Base-by-base conservation (phyloP, 1,140 invertebrate genomes). In the Rhyacophila brunnea region DNA sequence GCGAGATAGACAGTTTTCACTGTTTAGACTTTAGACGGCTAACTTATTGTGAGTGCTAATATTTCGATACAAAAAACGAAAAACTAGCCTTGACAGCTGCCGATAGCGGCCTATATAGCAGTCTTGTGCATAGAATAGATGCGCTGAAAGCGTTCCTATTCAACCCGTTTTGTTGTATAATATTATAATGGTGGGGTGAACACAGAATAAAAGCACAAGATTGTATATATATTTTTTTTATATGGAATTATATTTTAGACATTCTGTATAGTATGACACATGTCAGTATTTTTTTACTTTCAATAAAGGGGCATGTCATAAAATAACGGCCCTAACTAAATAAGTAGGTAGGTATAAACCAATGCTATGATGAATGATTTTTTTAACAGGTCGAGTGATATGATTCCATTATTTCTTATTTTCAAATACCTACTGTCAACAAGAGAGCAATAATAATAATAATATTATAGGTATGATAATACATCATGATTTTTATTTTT, bases 321-420 rank as follows among this genome's bases (percentile, higher is more conserved):
- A 59, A 59, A 59, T 46, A 59, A 59, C 35, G 57, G 40, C 49
- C 34, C 48, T 52, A 59, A 59, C 20, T 51, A 59, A 59, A 51
- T 36, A 1, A 13, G 38, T 15, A 20, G 42, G 36, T 32, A 40
- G 44, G 14, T 64, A 60, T 32, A 64, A 65, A 60, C 32, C 36
- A 56, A 65, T 50, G 36, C 62, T 64, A 65, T 36, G 40, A 60
- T 65, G 67, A 63, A 62, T 60, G 58, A 50, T 63, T 54, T 61
- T n/a, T 28, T 67, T 62, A 70, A 69, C 68, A 71, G 68, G 69
- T 70, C 67, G 64, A 73, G 66, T 74, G 72, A 73, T 74, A 74
- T 74, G 72, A 74, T 74, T 73, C 70, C 45, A 57, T 60, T 55
- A 36, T 60, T 34, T 60, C 47, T 17, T 48, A 49, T 47, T 43